Evolutionary conservation across 2,797 vertebrate genomes (phyloP).

Genomic region (Hafferia zeledoni): DNA sequence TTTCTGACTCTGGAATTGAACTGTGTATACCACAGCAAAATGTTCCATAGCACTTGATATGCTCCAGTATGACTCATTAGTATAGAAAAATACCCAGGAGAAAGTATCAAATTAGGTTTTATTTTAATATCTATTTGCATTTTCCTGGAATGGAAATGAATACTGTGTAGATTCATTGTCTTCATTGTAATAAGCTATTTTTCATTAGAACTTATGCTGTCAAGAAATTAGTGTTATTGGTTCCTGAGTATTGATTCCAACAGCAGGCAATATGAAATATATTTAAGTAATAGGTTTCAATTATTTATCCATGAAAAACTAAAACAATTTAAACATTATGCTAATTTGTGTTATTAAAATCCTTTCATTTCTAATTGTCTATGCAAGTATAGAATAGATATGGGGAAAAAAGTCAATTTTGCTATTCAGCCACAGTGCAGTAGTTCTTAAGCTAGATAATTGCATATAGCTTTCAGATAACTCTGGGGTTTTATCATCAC

Average conservation of each 20-base stretch:
- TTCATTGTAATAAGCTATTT: not conserved
- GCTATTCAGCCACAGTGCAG: not conserved
- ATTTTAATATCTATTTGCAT: not conserved
- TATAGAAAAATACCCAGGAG: not conserved
- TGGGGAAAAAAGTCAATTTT: not conserved
- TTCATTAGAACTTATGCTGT: not conserved
- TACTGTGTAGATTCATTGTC: not conserved
- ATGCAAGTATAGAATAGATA: not conserved
- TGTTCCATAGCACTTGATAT: not conserved
- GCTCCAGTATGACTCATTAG: not conserved
- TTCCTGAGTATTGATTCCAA: not conserved
- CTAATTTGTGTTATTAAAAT: not conserved
- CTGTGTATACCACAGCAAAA: not conserved
- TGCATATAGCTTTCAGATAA: not conserved
- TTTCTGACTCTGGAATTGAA: not conserved
- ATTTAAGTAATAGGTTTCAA: not conserved
- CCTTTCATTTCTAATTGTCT: not conserved
- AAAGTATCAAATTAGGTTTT: not conserved
- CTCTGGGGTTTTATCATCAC: not conserved
- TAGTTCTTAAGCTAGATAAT: not conserved
- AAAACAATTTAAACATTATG: not conserved
- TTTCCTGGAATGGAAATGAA: not conserved
- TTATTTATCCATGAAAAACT: conserved; percentile 2
- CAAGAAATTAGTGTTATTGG: not conserved
- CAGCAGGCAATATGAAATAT: not conserved